Base-by-base conservation (phyloP, 1,140 invertebrate species). In the Oryctes rhinoceros region DNA sequence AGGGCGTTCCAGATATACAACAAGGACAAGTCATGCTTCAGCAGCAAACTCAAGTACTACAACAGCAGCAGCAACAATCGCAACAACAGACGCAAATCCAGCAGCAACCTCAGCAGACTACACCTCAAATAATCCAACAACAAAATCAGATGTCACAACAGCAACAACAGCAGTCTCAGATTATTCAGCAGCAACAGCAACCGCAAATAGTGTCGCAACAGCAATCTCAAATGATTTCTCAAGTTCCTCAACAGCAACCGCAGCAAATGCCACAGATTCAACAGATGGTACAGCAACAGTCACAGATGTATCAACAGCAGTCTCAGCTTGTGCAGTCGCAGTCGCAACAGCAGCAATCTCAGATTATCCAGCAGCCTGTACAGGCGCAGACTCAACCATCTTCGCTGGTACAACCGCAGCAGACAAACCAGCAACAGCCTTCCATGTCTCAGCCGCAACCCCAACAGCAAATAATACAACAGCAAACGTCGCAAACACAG, bases 191-290 rank as follows among this genome's bases (percentile, higher is more conserved):
- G 76, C 78, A 82, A 79, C 88, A 80, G 47, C 79, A 44, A 86
- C 81, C 88, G 77, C 87, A 87, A 3, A 44, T 44, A 0, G 39
- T 44, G 81, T 81, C 87, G 79, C 87, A 91, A 81, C 90, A 91
- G 82, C 87, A 89, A 81, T 89, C 91, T 78, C 91, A 91, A 76
- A 84, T 89, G 35, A 88, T 88, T 65, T 89, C 90, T 84, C 88
- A 90, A 83, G 85, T 88, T 30, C 5, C 53, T 75, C 80, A 83
- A 30, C 77, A n/a, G 13, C 76, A 79, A 65, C 82, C 24, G 24
- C 24, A 83, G 78, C 81, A 82, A 75, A 18, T 53, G 0, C 79
- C 78, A 77, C 53, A 53, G 35, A 81, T 65, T 44, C 82, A 83
- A 78, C 59, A 74, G 30, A 47, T 48, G 35, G 18, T 39, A n/a